phyloP scores from a whole-genome alignment of 2,888 invertebrate genomes.

The Nesidiocoris tenuis region DNA sequence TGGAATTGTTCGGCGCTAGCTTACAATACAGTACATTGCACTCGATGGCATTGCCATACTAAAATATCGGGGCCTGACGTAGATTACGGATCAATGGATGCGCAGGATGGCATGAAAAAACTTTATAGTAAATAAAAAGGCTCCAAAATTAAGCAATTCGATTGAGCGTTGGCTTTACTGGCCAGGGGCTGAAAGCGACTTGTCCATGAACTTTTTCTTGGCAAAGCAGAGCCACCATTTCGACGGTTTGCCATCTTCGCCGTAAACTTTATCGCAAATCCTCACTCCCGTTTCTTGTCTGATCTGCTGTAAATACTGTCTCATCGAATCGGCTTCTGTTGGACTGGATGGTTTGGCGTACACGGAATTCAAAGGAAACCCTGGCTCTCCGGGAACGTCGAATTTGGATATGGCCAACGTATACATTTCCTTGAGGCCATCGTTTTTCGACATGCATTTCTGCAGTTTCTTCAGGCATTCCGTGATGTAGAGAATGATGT shows the following conservation, averaged over 20 bases:
- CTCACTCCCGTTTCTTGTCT: conserved; percentile 92
- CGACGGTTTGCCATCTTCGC: conserved; percentile 90
- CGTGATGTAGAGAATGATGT: conserved; percentile 94
- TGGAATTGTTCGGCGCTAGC: no score
- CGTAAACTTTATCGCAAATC: conserved; percentile 89
- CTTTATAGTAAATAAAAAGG: no score
- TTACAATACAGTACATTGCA: no score
- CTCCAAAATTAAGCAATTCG: no score
- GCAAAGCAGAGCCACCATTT: conserved; percentile 99
- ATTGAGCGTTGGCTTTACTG: no score
- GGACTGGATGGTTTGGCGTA: conserved; percentile 81
- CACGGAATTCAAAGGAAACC: conserved; percentile 93
- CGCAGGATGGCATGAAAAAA: no score
- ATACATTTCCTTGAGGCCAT: conserved; percentile 94
- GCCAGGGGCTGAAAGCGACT: conserved; percentile 87
- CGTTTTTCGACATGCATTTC: conserved; percentile 83
- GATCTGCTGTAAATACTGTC: conserved; percentile 89
- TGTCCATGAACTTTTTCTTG: conserved; percentile 99
- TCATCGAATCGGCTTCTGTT: conserved; percentile 78
- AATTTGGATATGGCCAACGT: conserved; percentile 91
- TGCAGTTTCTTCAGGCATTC: conserved; percentile 95
- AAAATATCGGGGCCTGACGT: no score
- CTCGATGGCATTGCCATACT: no score
- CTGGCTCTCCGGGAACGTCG: conserved; percentile 93
- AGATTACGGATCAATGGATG: no score